phyloP scores from a whole-genome alignment of 2,797 vertebrate species.

The Lerista edwardsae region DNA sequence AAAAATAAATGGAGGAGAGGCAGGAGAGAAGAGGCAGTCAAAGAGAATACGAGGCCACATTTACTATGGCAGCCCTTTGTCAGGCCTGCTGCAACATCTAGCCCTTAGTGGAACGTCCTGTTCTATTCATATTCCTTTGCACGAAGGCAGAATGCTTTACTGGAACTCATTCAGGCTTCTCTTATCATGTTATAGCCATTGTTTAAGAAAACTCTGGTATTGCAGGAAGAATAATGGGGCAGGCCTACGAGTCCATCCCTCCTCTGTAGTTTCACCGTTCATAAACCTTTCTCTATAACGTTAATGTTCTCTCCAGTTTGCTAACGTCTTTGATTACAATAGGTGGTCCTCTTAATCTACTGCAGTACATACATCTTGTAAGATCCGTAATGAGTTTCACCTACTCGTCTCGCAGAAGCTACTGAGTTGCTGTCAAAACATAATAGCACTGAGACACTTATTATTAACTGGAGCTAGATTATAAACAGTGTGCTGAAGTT shows the following conservation, averaged over 20 bases:
- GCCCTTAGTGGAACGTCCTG: neutral
- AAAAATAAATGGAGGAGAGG: too few relatives aligned
- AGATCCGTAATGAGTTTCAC: constrained; percentile 23
- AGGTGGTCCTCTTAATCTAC: constrained; percentile 5
- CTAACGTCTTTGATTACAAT: neutral
- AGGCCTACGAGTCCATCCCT: neutral
- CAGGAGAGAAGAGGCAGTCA: neutral
- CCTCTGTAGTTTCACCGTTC: constrained; percentile 3
- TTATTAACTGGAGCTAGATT: constrained; percentile 23
- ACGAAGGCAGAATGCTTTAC: neutral
- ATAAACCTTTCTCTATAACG: neutral
- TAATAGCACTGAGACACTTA: constrained; percentile 9
- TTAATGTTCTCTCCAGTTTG: constrained; percentile 1
- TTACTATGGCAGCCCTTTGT: neutral
- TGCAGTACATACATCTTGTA: neutral
- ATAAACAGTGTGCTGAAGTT: constrained; percentile 28
- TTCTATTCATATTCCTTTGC: neutral
- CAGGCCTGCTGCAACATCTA: neutral
- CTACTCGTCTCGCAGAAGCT: constrained; percentile 32
- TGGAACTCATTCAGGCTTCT: neutral
- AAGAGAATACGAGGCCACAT: neutral
- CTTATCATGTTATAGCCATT: neutral
- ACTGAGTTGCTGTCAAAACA: neutral
- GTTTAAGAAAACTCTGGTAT: neutral
- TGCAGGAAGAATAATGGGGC: neutral